These are phyloP conservation scores for Carterocephalus palaemon DNA, from an alignment of 2,888 invertebrate genomes.

Conservation along the genomic window DNA sequence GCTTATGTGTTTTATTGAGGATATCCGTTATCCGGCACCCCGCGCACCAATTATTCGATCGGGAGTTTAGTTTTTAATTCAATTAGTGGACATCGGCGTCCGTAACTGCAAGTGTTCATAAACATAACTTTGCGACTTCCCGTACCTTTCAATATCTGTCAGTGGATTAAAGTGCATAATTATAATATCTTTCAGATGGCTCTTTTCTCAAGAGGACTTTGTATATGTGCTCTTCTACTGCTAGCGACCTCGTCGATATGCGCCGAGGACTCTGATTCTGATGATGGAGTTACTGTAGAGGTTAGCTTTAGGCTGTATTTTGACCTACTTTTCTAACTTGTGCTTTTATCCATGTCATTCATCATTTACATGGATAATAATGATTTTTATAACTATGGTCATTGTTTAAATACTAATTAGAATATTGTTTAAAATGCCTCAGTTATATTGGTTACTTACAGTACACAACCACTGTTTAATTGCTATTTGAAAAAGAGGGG, in stretches of 20 bases:
- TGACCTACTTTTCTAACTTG: conserved; percentile 37
- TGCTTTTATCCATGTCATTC: background rate
- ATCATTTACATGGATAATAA: background rate
- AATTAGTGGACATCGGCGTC: conserved; percentile 39
- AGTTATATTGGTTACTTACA: no score
- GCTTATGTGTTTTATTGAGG: conserved; percentile 52
- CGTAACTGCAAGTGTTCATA: conserved; percentile 1
- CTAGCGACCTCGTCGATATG: conserved; percentile 41
- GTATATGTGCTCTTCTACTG: conserved; percentile 52
- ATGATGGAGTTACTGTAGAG: conserved; percentile 64
- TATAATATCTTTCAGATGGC: conserved; percentile 61
- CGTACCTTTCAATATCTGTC: background rate
- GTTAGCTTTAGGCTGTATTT: conserved; percentile 45
- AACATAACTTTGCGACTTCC: background rate
- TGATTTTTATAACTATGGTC: no score
- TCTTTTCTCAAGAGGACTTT: conserved; percentile 48
- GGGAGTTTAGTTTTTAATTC: conserved; percentile 39
- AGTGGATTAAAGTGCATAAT: background rate
- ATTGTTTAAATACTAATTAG: no score
- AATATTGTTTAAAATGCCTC: no score
- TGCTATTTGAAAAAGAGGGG: no score
- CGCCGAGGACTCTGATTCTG: conserved; percentile 46
- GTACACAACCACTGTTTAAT: no score
- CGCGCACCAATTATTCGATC: conserved; percentile 7
- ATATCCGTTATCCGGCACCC: conserved; percentile 64